These are phyloP conservation scores for Tricholaema leucomelas DNA, from an alignment of 2,113 vertebrate species.

Conservation along the genomic window DNA sequence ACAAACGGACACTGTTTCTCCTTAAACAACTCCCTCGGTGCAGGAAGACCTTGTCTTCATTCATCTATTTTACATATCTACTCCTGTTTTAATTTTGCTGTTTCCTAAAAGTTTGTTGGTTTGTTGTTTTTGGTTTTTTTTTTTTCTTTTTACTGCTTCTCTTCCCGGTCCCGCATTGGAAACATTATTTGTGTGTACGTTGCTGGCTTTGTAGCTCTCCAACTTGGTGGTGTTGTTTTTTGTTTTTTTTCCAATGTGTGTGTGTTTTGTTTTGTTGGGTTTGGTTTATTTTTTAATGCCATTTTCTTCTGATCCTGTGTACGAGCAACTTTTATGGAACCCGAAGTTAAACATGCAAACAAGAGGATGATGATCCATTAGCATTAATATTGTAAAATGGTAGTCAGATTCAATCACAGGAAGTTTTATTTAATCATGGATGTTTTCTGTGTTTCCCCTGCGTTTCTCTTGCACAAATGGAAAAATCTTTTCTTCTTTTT, in stretches of 20 bases:
- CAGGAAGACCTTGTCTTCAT: conserved; percentile 87
- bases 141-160: conserved; percentile 47
- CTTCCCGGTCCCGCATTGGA: conserved; percentile 70
- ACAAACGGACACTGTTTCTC: conserved; percentile 98
- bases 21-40: conserved; percentile 92
- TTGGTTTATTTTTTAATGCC: conserved; percentile 27
- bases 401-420: conserved; percentile 71
- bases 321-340: conserved; percentile 55
- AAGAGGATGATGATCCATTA: conserved; percentile 70
- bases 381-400: conserved; percentile 79
- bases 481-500: conserved; percentile 26
- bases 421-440: conserved; percentile 74
- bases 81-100: conserved; percentile 82
- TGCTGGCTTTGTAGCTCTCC: conserved; percentile 63
- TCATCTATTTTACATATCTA: conserved; percentile 89
- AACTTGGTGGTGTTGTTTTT: background rate
- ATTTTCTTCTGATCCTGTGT: conserved; percentile 61
- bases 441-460: conserved; percentile 61
- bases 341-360: conserved; percentile 71
- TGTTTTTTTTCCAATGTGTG: background rate
- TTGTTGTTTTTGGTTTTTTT: too few species aligned
- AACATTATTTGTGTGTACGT: conserved; percentile 65
- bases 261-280: background rate
- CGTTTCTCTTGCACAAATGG: conserved; percentile 24
- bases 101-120: conserved; percentile 79